phyloP scores from a whole-genome alignment of 1,140 invertebrate species.

The Episyrphus balteatus region DNA sequence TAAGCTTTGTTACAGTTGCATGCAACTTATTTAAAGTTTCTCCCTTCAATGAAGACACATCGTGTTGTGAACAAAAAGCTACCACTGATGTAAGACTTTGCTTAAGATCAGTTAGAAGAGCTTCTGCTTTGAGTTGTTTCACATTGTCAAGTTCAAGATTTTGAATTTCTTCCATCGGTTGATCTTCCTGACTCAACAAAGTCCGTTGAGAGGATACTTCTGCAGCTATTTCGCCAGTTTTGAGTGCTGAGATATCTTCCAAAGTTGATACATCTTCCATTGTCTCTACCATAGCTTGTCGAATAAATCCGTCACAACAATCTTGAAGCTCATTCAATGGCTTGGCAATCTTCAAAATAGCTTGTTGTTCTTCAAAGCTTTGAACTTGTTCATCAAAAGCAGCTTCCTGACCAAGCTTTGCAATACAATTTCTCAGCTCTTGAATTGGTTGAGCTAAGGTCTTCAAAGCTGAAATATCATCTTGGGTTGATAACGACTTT shows the following conservation, averaged over 20 bases:
- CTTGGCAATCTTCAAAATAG: slow-evolving; percentile 35
- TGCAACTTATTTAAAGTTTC: slow-evolving; percentile 22
- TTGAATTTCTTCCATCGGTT: not conserved
- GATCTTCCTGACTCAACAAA: not conserved
- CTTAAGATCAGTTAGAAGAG: slow-evolving; percentile 20
- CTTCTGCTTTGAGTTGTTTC: slow-evolving; percentile 9
- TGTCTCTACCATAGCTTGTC: slow-evolving; percentile 32
- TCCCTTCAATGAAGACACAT: slow-evolving; percentile 11
- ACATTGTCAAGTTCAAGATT: not conserved
- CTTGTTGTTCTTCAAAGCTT: slow-evolving; percentile 3
- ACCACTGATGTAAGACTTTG: slow-evolving; percentile 23
- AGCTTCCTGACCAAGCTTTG: slow-evolving; percentile 3
- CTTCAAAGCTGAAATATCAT: not conserved
- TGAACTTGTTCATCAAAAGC: slow-evolving; percentile 7
- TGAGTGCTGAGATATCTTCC: not conserved
- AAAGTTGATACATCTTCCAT: slow-evolving; percentile 43
- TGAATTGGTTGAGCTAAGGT: slow-evolving; percentile 19
- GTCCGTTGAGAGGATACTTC: not conserved
- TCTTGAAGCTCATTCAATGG: slow-evolving; percentile 43
- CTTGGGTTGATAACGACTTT: not conserved
- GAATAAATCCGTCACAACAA: slow-evolving; percentile 41
- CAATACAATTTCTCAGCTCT: slow-evolving; percentile 14
- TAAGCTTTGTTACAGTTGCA: slow-evolving; percentile 20
- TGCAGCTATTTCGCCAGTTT: not conserved
- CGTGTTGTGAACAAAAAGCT: slow-evolving; percentile 16